Evolutionary conservation across 2,113 vertebrate species (phyloP), one percentile per base, ranked within the genome.

Genomic region (Haemorhous mexicanus): DNA sequence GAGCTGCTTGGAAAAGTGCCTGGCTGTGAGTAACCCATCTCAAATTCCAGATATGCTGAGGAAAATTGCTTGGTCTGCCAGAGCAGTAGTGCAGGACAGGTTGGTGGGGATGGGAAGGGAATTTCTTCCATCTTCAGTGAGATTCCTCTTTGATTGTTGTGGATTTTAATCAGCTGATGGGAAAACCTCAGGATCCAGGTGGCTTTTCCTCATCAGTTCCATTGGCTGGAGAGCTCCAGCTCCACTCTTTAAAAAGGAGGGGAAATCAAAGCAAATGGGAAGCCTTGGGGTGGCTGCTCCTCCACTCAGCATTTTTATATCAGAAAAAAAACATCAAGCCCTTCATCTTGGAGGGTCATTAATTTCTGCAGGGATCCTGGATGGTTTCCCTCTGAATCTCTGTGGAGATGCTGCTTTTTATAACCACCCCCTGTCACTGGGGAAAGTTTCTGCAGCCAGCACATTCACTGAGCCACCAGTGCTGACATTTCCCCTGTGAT

Each of bases 331-430:
- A 58, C 94, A 92, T 68, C 86, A 44, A 80, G 67, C 55, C 70
- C 74, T 87, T 67, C 63, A 30, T 92, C 80, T 79, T 14, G 1
- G 49, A 87, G 62, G 74, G 66, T 89, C 90, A 92, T 83, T 80
- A 77, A 70, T 93, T 89, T 80, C 84, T 80, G 28, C 63, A 94
- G 77, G 49, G 74, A 87, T 87, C 80, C 90, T 95, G 97, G 93
- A 94, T 80, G 70, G 14, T 49, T 97, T 96, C 95, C 86, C 92
- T 93, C n/a, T 1, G 11, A 90, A 74, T 92, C 93, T 93, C 97
- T 91, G 16, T 2, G 80, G 94, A 91, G 80, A 89, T 74, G 46
- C 52, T 89, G 91, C 92, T 94, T 97, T 97, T 96, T 97, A 96
- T 95, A 95, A 93, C 93, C 53, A 13, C 10, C 80, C 88, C 26